Base-by-base conservation (phyloP, 2,888 invertebrate genomes). In the Julus scanicus region DNA sequence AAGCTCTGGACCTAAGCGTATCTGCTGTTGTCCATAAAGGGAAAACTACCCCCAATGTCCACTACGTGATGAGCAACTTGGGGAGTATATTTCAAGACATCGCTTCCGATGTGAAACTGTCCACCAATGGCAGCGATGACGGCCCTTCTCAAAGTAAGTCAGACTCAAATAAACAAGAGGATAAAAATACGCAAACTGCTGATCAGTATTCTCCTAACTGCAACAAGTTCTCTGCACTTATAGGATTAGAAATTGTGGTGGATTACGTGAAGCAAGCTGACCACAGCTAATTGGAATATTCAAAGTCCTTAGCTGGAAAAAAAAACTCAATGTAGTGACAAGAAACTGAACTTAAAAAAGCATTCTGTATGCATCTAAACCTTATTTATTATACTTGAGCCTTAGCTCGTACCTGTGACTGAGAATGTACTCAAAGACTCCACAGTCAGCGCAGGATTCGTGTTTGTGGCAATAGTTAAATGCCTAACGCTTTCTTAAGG, bases 191-290 rank as follows among this genome's bases (percentile, higher is more conserved):
- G 0, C 20, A 86, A 37, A 86, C 86, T 39, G 53, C 88, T 44
- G 29, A 15, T 29, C 53, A 88, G 29, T 29, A 49, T 15, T 84
- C 83, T 17, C 86, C 88, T 11, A 71, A 86, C 80, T 88, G 88
- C 39, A 71, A 80, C 40, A 57, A 80, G 80, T 88, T 88, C 80
- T 88, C 88, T 39, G 88, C 88, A 40, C 86, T 88, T 48, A 86
- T 88, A 48, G 88, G 88, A 39, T 86, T 88, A 44, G 88, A 88
- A 88, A 86, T 88, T 71, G 88, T 88, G 11, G 88, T 88, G 39
- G 88, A 88, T 80, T 88, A 88, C 80, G 88, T 88, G 2, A 84
- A 53, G 13, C 84, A 57, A n/a, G 39, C 48, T 53, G 88, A 88
- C 20, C 39, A 63, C 48, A 84, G 84, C 20, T 71, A 71, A 71